phyloP scores from a whole-genome alignment of 2,888 invertebrate genomes.

The Clusia tigrina region DNA sequence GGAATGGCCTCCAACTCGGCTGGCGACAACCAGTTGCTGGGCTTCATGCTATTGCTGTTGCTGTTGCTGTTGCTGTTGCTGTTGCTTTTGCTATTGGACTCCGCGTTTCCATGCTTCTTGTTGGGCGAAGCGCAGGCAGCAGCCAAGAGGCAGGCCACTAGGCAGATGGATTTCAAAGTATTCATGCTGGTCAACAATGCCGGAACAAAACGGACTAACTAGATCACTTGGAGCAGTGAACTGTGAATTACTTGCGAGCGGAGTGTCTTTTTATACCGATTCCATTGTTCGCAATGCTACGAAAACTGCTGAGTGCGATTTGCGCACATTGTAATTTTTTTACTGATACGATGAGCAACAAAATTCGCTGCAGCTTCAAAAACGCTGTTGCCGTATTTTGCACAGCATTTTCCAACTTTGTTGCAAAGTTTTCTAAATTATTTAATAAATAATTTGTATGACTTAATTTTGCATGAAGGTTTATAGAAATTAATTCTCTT shows the following conservation, averaged over 20 bases:
- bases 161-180: slow-evolving; percentile 45
- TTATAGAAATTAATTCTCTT: too few species aligned
- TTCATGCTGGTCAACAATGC: slow-evolving; percentile 44
- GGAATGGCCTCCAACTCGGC: slow-evolving; percentile 50
- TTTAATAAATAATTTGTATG: too few species aligned
- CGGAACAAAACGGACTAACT: slow-evolving; percentile 7
- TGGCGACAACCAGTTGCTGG: slow-evolving; percentile 51
- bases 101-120: slow-evolving; percentile 21
- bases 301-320: slow-evolving; percentile 36
- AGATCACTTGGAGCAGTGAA: slow-evolving; percentile 41
- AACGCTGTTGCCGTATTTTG: too few species aligned
- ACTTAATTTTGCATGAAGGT: too few species aligned
- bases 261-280: slow-evolving; percentile 20
- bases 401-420: too few species aligned
- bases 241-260: slow-evolving; percentile 35
- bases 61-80: slow-evolving; percentile 47
- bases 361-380: too few species aligned
- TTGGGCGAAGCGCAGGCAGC: slow-evolving; percentile 39
- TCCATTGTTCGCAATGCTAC: not conserved
- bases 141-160: slow-evolving; percentile 46
- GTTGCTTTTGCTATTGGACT: slow-evolving; percentile 43
- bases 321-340: not conserved
- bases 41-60: slow-evolving; percentile 40
- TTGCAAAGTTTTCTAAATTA: too few species aligned
- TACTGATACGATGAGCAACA: too few species aligned